These are phyloP conservation scores for Nesospiza acunhae DNA, from an alignment of 2,113 vertebrate species.

Conservation along the genomic window DNA sequence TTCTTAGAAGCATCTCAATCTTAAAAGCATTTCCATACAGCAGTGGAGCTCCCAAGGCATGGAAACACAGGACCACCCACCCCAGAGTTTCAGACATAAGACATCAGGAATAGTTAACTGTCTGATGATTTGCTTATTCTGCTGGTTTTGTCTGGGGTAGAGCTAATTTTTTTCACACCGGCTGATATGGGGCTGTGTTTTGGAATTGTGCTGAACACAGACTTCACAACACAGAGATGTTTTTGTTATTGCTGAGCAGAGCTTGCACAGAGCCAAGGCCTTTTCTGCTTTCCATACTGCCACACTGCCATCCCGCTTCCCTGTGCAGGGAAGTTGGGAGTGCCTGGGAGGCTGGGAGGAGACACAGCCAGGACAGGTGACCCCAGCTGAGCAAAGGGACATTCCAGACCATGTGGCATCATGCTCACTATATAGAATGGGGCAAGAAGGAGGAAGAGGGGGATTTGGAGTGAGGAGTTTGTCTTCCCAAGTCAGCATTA, in stretches of 20 bases:
- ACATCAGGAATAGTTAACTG: background rate
- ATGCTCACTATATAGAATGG: background rate
- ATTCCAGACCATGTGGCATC: background rate
- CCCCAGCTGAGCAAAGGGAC: background rate
- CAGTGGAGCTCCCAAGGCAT: background rate
- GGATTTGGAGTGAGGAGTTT: background rate
- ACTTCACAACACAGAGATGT: background rate
- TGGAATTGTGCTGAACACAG: background rate
- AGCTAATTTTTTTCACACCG: background rate
- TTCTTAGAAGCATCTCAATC: background rate
- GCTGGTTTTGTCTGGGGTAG: background rate
- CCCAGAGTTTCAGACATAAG: background rate
- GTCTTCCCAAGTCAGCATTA: background rate
- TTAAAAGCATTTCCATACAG: background rate
- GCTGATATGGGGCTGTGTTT: background rate
- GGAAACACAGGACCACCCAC: background rate
- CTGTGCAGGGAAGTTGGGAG: fast-evolving
- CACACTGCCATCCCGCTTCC: fast-evolving
- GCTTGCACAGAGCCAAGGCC: background rate
- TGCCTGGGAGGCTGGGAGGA: background rate
- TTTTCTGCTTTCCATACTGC: background rate
- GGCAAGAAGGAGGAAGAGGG: too few relatives aligned
- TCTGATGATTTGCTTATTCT: background rate
- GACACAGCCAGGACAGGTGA: background rate
- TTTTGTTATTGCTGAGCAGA: background rate